Evolutionary conservation across 1,140 invertebrate genomes (phyloP).

Genomic region (Zaprionus kolodkinae): DNA sequence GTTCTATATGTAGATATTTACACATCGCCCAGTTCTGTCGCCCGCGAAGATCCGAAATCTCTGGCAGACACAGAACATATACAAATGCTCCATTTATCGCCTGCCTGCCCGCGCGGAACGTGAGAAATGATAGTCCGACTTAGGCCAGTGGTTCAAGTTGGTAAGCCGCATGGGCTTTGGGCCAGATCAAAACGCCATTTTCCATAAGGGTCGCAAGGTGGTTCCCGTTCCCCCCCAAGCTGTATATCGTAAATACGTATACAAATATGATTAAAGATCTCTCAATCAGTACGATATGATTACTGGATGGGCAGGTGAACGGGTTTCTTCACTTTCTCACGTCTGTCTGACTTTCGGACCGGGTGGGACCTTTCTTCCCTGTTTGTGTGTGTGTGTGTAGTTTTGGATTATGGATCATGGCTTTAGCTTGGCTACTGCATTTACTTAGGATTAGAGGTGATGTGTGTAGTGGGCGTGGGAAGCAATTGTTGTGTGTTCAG

Average conservation of each 20-base stretch:
- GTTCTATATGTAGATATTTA: conserved; percentile 39
- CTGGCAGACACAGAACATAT: conserved; percentile 16
- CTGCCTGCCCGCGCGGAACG: conserved; percentile 55
- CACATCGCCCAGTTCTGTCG: conserved; percentile 34
- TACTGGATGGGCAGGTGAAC: conserved; percentile 56
- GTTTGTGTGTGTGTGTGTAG: conserved; percentile 36
- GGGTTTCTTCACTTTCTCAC: conserved; percentile 50
- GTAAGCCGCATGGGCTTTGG: conserved; percentile 59
- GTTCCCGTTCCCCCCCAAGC: not conserved
- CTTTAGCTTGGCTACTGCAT: conserved; percentile 64
- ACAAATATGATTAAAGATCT: conserved; percentile 37
- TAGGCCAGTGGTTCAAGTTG: conserved; percentile 73
- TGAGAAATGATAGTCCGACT: conserved; percentile 77
- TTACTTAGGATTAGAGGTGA: conserved; percentile 18
- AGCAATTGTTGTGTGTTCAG: conserved; percentile 18
- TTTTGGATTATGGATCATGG: conserved; percentile 62
- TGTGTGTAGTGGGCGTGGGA: conserved; percentile 47
- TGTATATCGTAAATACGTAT: conserved; percentile 41
- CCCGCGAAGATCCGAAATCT: conserved; percentile 28
- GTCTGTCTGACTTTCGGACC: conserved; percentile 7
- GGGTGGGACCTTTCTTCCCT: conserved; percentile 10
- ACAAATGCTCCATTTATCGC: conserved; percentile 56
- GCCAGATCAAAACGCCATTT: conserved; percentile 68
- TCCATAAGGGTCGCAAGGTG: conserved; percentile 43
- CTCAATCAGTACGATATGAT: conserved; percentile 46